phyloP scores from a whole-genome alignment of 2,797 vertebrate genomes.

The Botia almorhae region DNA sequence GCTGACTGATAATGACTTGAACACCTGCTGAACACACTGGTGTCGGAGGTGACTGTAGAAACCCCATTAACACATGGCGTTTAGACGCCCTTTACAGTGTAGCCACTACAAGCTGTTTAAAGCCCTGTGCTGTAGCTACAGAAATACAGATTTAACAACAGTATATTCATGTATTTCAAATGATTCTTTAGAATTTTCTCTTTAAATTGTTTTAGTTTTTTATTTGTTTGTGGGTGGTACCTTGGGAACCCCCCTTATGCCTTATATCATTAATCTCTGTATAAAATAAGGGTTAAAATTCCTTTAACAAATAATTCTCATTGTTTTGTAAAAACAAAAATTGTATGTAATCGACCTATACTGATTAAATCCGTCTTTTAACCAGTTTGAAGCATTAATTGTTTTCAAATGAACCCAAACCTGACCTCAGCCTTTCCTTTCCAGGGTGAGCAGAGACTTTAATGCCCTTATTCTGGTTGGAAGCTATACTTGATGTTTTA shows the following conservation, averaged over 20 bases:
- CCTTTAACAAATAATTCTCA: no score
- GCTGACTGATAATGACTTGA: conserved; percentile 22
- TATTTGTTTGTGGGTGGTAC: no score
- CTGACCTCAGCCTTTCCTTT: conserved; percentile 25
- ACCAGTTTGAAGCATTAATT: background rate
- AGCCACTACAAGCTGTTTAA: conserved; percentile 12
- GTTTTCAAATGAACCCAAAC: background rate
- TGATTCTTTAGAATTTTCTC: background rate
- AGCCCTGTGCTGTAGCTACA: background rate
- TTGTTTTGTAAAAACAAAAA: no score
- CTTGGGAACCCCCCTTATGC: no score
- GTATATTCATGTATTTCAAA: no score
- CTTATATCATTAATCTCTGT: background rate
- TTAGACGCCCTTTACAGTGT: conserved; percentile 24
- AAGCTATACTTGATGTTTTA: conserved; percentile 64
- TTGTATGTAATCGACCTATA: background rate
- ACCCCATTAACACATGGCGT: conserved; percentile 52
- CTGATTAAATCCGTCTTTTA: background rate
- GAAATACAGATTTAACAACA: no score
- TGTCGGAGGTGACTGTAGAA: conserved; percentile 37
- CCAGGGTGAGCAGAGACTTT: conserved; percentile 37
- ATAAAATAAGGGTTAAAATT: background rate
- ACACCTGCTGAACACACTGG: background rate
- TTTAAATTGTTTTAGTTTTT: no score
- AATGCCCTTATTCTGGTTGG: conserved; percentile 59